Evolutionary conservation across 2,888 invertebrate genomes (phyloP).

Genomic region (Horisme vitalbata): DNA sequence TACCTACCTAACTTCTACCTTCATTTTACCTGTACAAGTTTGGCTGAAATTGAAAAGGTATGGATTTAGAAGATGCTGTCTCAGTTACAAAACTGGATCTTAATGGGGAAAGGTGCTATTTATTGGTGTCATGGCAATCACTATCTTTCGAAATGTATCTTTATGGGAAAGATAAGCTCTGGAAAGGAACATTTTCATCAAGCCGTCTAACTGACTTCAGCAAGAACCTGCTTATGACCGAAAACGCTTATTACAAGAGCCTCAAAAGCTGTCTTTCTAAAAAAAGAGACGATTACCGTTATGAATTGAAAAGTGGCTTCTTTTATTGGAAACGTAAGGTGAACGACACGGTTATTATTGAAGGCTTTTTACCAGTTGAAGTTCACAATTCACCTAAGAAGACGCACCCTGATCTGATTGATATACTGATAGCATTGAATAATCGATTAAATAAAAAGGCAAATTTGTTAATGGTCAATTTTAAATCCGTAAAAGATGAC

Average conservation of each 20-base stretch:
- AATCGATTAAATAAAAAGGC: slow-evolving; percentile 50
- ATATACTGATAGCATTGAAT: slow-evolving; percentile 55
- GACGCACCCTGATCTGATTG: slow-evolving; percentile 52
- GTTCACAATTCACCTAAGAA: slow-evolving; percentile 40
- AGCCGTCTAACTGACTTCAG: slow-evolving; percentile 58
- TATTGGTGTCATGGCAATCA: slow-evolving; percentile 59
- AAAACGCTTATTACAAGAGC: slow-evolving; percentile 47
- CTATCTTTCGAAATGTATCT: slow-evolving; percentile 61
- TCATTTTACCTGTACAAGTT: background rate
- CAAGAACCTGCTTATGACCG: slow-evolving; percentile 53
- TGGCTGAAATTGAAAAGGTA: too few species aligned
- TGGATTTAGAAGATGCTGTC: slow-evolving; percentile 58
- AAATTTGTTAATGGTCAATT: slow-evolving; percentile 39
- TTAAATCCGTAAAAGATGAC: slow-evolving; percentile 46
- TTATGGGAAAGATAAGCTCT: slow-evolving; percentile 50
- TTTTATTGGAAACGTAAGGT: slow-evolving; percentile 65
- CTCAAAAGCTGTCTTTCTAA: slow-evolving; percentile 52
- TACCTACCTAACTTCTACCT: background rate
- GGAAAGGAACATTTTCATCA: slow-evolving; percentile 63
- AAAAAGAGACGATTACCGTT: slow-evolving; percentile 50
- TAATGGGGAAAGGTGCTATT: slow-evolving; percentile 45
- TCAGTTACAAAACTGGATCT: slow-evolving; percentile 56
- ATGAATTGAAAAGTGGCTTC: slow-evolving; percentile 63
- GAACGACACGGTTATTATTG: slow-evolving; percentile 46
- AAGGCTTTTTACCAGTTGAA: slow-evolving; percentile 66